Evolutionary conservation across 2,113 vertebrate genomes (phyloP).

Genomic region (Neodon shergylaensis): DNA sequence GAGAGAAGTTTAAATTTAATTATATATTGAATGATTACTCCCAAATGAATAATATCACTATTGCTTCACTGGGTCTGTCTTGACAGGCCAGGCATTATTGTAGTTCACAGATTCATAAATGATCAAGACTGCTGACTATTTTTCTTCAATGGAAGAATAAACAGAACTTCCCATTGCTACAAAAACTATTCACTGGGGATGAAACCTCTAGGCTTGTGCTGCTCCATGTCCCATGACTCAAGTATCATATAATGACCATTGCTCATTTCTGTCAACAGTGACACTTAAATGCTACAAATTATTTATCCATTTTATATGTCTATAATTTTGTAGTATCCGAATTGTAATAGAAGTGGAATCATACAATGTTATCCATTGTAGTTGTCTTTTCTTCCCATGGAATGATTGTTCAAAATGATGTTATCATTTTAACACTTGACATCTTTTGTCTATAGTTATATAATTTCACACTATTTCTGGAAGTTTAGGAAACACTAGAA

Average conservation of each 20-base stretch:
- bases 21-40: neutral
- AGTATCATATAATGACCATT: neutral
- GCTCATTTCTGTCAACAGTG: fast-evolving
- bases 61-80: neutral
- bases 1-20: neutral
- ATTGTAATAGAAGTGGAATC: neutral
- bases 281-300: neutral
- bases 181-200: neutral
- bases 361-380: neutral
- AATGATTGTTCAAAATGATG: neutral
- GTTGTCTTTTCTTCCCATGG: neutral
- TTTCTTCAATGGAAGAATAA: neutral
- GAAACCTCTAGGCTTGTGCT: neutral
- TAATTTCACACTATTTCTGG: neutral
- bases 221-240: neutral
- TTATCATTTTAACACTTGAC: neutral
- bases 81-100: neutral
- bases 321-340: neutral
- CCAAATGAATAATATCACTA: too few relatives aligned
- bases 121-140: neutral
- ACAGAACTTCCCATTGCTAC: neutral
- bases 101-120: neutral
- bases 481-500: neutral
- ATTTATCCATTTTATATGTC: neutral
- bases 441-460: neutral